phyloP scores from a whole-genome alignment of 2,888 invertebrate species.

The Chrysolina haemoptera region DNA sequence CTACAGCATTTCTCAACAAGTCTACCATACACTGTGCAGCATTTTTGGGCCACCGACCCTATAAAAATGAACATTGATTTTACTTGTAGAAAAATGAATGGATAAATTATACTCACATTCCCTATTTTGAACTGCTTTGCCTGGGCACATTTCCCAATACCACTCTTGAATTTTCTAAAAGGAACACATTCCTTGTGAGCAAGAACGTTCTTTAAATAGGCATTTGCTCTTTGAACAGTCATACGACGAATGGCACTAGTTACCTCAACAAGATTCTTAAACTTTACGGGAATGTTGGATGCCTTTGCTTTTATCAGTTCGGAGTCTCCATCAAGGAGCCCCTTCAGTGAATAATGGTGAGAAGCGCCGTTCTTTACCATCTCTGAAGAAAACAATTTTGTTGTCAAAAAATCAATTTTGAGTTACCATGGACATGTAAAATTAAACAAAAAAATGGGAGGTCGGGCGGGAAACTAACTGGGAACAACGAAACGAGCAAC shows the following conservation, averaged over 20 bases:
- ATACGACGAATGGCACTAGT: conserved; percentile 83
- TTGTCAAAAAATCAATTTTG: neutral
- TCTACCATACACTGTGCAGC: conserved; percentile 85
- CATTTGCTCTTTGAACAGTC: conserved; percentile 80
- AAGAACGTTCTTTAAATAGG: conserved; percentile 83
- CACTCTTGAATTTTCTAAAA: conserved; percentile 83
- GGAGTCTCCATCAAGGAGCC: conserved; percentile 68
- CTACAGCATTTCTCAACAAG: conserved; percentile 85
- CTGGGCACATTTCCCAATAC: conserved; percentile 85
- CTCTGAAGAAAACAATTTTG: neutral
- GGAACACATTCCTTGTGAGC: conserved; percentile 86
- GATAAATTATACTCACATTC: conserved; percentile 71
- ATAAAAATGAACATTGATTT: conserved; percentile 21
- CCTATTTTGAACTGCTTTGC: conserved; percentile 81
- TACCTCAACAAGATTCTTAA: conserved; percentile 88
- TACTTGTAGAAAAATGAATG: neutral
- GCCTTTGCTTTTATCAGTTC: conserved; percentile 76
- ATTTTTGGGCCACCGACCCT: conserved; percentile 86
- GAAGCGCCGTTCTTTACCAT: conserved; percentile 18
- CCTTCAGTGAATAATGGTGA: conserved; percentile 67
- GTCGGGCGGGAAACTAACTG: too few species aligned
- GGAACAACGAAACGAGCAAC: too few species aligned
- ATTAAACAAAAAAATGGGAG: too few species aligned
- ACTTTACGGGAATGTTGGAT: conserved; percentile 84
- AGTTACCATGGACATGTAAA: neutral